Evolutionary conservation across 2,888 invertebrate species (phyloP).

Genomic region (Cantharis lateralis): DNA sequence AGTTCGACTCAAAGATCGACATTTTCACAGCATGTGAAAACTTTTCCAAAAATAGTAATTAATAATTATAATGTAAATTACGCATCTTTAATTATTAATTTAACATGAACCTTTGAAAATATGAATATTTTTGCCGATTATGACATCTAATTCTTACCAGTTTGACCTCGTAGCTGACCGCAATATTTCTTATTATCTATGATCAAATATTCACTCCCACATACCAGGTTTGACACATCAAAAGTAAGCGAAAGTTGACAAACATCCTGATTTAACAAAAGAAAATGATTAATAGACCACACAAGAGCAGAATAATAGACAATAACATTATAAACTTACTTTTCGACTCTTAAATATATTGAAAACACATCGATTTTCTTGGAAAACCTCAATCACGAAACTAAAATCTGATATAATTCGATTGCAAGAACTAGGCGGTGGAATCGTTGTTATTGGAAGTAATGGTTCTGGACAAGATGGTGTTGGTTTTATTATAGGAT

Average conservation of each 20-base stretch:
- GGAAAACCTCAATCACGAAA: constrained; percentile 45
- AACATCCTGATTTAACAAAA: constrained; percentile 42
- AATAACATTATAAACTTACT: constrained; percentile 21
- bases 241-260: constrained; percentile 48
- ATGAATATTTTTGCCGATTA: neutral
- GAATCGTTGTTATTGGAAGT: constrained; percentile 8
- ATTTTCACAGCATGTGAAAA: neutral
- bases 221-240: constrained; percentile 46
- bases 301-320: neutral
- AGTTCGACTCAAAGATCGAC: constrained; percentile 1
- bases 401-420: constrained; percentile 38
- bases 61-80: neutral
- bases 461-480: constrained; percentile 5
- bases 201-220: constrained; percentile 46
- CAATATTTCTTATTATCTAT: constrained; percentile 48
- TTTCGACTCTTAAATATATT: constrained; percentile 27
- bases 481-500: constrained; percentile 10
- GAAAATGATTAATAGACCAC: constrained; percentile 8
- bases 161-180: constrained; percentile 45
- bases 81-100: neutral
- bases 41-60: neutral
- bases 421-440: constrained; percentile 36
- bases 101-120: neutral
- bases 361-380: constrained; percentile 36
- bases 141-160: constrained; percentile 39